Conservation (phyloP, 2,797 vertebrate species). For the Myoxocephalus aenaeus region DNA sequence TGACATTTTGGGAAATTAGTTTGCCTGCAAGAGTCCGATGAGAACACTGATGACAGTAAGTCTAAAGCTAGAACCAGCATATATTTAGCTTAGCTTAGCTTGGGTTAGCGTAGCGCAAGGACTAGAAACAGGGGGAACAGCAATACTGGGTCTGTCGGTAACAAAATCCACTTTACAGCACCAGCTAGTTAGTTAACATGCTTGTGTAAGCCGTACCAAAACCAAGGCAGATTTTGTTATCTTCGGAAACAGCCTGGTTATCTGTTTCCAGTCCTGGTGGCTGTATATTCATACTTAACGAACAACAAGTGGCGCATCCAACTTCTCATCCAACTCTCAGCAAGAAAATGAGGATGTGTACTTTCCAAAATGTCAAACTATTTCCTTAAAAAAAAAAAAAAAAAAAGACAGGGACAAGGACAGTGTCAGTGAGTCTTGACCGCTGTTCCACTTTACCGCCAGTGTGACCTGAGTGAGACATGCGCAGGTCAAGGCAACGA, state of each 20-base stretch:
- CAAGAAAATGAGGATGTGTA: background rate
- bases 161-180: constrained; percentile 4
- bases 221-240: background rate
- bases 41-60: background rate
- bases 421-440: background rate
- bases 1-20: constrained; percentile 1
- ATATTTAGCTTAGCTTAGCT: background rate
- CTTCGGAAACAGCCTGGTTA: background rate
- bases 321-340: constrained; percentile 1
- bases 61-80: background rate
- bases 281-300: background rate
- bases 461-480: constrained; percentile 30
- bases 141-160: background rate
- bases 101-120: background rate
- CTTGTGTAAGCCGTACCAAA: background rate
- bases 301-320: background rate
- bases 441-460: constrained; percentile 2
- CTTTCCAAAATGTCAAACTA: background rate
- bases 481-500: background rate
- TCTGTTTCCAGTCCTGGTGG: background rate
- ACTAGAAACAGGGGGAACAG: background rate
- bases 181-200: background rate
- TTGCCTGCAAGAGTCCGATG: background rate
- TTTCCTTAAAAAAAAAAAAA: background rate
- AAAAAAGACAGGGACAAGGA: background rate